Evolutionary conservation across 2,888 invertebrate genomes (phyloP), one percentile per base, ranked within the genome.

Genomic region (Chorisops tibialis): DNA sequence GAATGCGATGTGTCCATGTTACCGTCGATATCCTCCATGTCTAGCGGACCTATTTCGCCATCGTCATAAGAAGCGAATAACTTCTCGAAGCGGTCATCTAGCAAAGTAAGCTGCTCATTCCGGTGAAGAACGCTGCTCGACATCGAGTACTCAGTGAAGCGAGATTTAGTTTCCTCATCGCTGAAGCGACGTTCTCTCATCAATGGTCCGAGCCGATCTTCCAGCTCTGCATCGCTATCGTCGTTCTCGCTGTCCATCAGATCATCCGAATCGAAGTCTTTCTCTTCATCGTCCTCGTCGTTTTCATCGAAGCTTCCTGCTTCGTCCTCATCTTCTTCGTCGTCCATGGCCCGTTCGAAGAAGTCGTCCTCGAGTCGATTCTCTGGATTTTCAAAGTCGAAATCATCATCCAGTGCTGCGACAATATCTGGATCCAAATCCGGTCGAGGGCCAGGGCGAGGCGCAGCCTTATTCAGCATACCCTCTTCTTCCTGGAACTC

Each of bases 71-170:
- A 86, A 1, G 87, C 87, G 77, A 85, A 93, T 76, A 90, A 81
- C 80, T 88, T 86, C 78, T 96, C 96, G 80, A 96, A 97, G 68
- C 88, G 82, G 69, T 91, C 87, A 79, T 97, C 97, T 0, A 96
- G 78, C 14, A 93, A 74, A 0, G 87, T 82, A 0, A 96, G 81
- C 7, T 93, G 90, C 58, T 93, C 85, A 77, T 93, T 95, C 59
- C 96, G 83, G 14, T 84, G 80, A 21, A 96, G 90, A 1, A 95
- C 90, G 68, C 94, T 95, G 24, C 95, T 95, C 0, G 90, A 88
- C 88, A 96, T 89, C 0, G 96, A 96, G 77, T 96, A 96, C 70
- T 91, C 89, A 0, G 96, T 95, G 78, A 96, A 96, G 7, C 89
- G 82, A 0, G 95, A 91, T 74, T 88, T 91, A 0, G 89, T 89